Conservation (phyloP, 2,888 invertebrate species). For the Crepidodera aurea region DNA sequence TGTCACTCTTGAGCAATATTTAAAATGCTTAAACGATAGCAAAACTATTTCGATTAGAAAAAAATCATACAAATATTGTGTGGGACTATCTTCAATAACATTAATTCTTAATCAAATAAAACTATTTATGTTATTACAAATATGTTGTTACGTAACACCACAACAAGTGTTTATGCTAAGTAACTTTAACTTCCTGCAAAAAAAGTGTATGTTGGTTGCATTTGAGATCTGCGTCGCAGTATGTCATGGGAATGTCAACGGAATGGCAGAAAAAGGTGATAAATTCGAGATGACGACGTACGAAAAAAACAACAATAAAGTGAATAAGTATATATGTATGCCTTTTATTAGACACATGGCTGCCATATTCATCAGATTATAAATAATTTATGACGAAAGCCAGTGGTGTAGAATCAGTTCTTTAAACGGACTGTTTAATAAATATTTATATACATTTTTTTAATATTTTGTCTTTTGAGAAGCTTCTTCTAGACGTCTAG, state of each 20-base stretch:
- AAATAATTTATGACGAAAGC: constrained; percentile 30
- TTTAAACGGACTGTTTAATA: too few relatives aligned
- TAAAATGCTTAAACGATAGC: too few relatives aligned
- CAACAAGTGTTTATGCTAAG: not conserved
- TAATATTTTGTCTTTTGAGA: too few relatives aligned
- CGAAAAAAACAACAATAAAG: constrained; percentile 28
- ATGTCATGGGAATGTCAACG: constrained; percentile 13
- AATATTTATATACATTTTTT: too few relatives aligned
- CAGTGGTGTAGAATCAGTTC: constrained; percentile 26
- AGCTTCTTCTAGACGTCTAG: too few relatives aligned
- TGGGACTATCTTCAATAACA: too few relatives aligned
- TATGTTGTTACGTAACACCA: not conserved
- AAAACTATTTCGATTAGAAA: too few relatives aligned
- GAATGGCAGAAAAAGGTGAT: constrained; percentile 7
- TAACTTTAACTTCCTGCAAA: not conserved
- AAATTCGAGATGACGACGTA: constrained; percentile 4
- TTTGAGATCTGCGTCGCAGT: constrained; percentile 9
- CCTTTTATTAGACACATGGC: constrained; percentile 38
- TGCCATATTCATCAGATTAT: constrained; percentile 34
- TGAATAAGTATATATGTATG: constrained; percentile 24
- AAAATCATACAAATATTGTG: too few relatives aligned
- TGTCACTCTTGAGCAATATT: too few relatives aligned
- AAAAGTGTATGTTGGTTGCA: not conserved
- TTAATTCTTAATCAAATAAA: too few relatives aligned
- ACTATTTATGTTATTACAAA: not conserved